Conservation (phyloP, 2,113 vertebrate genomes). For the Ammospiza caudacuta region DNA sequence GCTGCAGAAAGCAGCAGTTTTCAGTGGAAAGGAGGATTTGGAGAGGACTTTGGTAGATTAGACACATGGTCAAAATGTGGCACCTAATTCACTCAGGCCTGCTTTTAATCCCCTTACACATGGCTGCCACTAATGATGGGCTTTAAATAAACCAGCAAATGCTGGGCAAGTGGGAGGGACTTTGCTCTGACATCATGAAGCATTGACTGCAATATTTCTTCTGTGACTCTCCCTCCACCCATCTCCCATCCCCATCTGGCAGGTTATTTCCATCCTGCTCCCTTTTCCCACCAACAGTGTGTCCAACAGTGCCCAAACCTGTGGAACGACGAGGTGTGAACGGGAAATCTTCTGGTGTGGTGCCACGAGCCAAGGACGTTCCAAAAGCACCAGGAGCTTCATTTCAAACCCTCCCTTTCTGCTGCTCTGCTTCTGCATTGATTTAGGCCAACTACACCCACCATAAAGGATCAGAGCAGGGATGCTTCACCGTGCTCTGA, state of each 20-base stretch:
- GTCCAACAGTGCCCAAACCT: not conserved
- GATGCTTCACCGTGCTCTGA: not conserved
- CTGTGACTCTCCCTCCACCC: not conserved
- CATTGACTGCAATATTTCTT: not conserved
- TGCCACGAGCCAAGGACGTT: fast-evolving
- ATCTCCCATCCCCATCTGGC: not conserved
- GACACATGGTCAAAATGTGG: not conserved
- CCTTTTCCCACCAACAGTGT: not conserved
- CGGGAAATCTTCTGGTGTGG: not conserved
- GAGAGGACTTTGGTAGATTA: not conserved
- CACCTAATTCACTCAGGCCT: not conserved
- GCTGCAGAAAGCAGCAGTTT: not conserved
- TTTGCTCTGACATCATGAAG: not conserved
- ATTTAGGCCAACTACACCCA: not conserved
- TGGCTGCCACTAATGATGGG: not conserved
- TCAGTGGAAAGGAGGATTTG: not conserved
- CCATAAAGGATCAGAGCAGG: not conserved
- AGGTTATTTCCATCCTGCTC: not conserved
- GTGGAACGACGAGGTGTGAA: not conserved
- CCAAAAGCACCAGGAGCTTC: not conserved
- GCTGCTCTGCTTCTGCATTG: not conserved
- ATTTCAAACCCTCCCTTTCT: not conserved
- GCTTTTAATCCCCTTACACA: not conserved
- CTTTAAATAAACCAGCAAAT: constrained; percentile 22
- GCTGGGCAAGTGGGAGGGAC: not conserved